These are phyloP conservation scores for Drosophila rubida DNA, from an alignment of 2,888 invertebrate genomes.

Conservation along the genomic window DNA sequence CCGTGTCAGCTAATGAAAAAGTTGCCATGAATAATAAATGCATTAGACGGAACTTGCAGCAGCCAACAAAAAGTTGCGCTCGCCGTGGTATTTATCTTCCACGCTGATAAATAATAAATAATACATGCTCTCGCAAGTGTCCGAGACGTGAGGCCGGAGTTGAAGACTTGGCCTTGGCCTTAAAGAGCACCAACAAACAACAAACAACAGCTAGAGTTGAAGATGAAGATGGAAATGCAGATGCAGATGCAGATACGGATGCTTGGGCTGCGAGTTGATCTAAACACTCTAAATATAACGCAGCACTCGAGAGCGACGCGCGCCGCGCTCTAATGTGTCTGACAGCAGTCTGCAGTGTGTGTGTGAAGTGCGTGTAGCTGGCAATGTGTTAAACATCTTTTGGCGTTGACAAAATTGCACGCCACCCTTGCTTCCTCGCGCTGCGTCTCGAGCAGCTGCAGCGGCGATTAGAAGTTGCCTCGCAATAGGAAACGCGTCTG, in stretches of 20 bases:
- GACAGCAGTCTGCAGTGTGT: slow-evolving; percentile 6
- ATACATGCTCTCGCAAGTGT: slow-evolving; percentile 37
- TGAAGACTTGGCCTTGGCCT: slow-evolving; percentile 53
- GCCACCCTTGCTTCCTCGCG: slow-evolving; percentile 18
- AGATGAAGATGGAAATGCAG: not conserved
- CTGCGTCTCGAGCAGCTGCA: slow-evolving; percentile 64
- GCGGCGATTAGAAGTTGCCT: slow-evolving; percentile 74
- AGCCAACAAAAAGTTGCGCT: slow-evolving; percentile 51
- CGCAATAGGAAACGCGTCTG: slow-evolving; percentile 66
- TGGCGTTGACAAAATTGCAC: slow-evolving; percentile 78
- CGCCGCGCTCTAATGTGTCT: slow-evolving; percentile 46
- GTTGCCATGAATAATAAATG: slow-evolving; percentile 80
- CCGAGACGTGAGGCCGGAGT: slow-evolving; percentile 15
- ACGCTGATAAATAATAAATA: slow-evolving; percentile 45
- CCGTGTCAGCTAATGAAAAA: slow-evolving; percentile 72
- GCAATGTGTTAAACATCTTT: slow-evolving; percentile 82
- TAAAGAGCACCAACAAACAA: slow-evolving; percentile 21
- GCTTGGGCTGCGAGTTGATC: slow-evolving; percentile 14
- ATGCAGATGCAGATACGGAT: not conserved
- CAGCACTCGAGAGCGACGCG: slow-evolving; percentile 38
- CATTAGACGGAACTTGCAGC: slow-evolving; percentile 67
- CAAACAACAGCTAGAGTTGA: slow-evolving; percentile 3
- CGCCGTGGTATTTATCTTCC: slow-evolving; percentile 27
- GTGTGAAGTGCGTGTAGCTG: slow-evolving; percentile 12
- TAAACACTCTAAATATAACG: slow-evolving; percentile 23